phyloP scores from a whole-genome alignment of 2,888 invertebrate species.

The Nephrocerus scutellatus region DNA sequence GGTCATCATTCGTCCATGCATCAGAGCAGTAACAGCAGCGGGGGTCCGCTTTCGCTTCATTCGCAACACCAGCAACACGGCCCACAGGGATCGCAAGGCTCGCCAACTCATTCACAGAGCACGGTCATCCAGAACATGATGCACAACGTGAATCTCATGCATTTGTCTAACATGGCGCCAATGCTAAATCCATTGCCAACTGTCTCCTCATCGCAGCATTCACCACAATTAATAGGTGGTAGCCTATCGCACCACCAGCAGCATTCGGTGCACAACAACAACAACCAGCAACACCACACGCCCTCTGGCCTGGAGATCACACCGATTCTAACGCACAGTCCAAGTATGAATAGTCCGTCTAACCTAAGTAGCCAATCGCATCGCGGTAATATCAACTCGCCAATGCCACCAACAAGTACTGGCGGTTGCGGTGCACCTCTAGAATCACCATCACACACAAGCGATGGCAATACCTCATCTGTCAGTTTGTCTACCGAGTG shows the following conservation, averaged over 20 bases:
- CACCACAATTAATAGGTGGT: constrained; percentile 24
- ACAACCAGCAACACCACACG: constrained; percentile 20
- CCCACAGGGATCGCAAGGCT: constrained; percentile 6
- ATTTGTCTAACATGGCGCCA: constrained; percentile 33
- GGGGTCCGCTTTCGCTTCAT: constrained; percentile 16
- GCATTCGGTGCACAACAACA: constrained; percentile 25
- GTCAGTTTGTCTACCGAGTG: too few relatives aligned
- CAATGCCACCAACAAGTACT: constrained; percentile 25
- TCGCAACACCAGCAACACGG: constrained; percentile 14
- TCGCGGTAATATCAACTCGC: constrained; percentile 25
- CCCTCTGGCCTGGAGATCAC: constrained; percentile 28
- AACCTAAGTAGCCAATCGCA: constrained; percentile 34
- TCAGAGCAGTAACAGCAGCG: too few relatives aligned
- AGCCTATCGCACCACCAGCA: constrained; percentile 18
- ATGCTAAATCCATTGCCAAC: constrained; percentile 25
- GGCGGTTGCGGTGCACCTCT: constrained; percentile 18
- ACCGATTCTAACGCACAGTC: constrained; percentile 31
- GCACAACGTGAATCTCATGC: constrained; percentile 44
- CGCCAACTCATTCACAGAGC: constrained; percentile 22
- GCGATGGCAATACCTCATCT: constrained; percentile 22
- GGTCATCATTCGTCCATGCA: too few relatives aligned
- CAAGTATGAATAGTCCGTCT: constrained; percentile 35
- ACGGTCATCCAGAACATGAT: constrained; percentile 40
- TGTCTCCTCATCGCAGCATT: constrained; percentile 21
- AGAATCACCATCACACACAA: constrained; percentile 27